These are phyloP conservation scores for Casuarius casuarius DNA, from an alignment of 2,113 vertebrate species.

Conservation along the genomic window DNA sequence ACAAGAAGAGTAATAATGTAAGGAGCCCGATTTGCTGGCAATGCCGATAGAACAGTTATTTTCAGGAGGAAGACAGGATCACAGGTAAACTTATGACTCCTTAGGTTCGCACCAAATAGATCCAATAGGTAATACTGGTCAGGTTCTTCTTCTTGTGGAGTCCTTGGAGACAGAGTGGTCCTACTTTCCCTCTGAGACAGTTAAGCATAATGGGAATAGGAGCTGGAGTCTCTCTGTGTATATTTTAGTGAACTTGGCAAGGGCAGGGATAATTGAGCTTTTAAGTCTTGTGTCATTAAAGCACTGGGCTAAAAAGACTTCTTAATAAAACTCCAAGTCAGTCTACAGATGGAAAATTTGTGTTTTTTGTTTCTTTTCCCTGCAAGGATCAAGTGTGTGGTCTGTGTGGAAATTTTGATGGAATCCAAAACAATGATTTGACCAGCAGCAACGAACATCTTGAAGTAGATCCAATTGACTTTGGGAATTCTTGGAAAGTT, in stretches of 20 bases:
- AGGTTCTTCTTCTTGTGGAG: not conserved
- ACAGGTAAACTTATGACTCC: not conserved
- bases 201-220: not conserved
- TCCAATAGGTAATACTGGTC: not conserved
- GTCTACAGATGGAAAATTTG: not conserved
- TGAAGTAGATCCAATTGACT: slow-evolving; percentile 88
- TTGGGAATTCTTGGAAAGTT: slow-evolving; percentile 97
- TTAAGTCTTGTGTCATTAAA: not conserved
- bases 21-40: not conserved
- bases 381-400: slow-evolving; percentile 90
- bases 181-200: not conserved
- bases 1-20: not conserved
- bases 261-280: not conserved
- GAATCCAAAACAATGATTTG: slow-evolving; percentile 92
- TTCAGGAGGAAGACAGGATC: not conserved
- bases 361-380: slow-evolving; percentile 34
- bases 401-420: slow-evolving; percentile 96
- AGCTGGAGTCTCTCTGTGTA: not conserved
- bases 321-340: not conserved
- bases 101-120: not conserved
- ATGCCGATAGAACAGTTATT: not conserved
- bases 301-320: not conserved
- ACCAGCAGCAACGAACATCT: slow-evolving; percentile 91
- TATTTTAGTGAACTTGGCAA: not conserved
- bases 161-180: not conserved